phyloP scores from a whole-genome alignment of 1,140 invertebrate genomes.

The Drosophila ercepeae region DNA sequence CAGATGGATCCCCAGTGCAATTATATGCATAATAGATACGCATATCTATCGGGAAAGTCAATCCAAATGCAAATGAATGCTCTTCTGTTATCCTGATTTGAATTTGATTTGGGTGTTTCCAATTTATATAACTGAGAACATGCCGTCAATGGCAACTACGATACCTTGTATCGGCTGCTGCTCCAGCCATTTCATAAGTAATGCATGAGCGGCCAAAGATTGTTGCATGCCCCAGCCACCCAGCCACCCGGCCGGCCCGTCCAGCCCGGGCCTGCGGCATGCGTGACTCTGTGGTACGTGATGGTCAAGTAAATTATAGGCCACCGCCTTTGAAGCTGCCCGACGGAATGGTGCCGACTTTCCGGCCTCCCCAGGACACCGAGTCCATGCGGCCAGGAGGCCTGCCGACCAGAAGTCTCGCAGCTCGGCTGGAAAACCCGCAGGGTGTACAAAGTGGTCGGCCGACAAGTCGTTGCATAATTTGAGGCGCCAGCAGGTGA shows the following conservation, averaged over 20 bases:
- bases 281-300: constrained; percentile 68
- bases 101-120: constrained; percentile 44
- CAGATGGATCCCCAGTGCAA: constrained; percentile 20
- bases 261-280: constrained; percentile 30
- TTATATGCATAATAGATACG: constrained; percentile 41
- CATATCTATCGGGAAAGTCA: constrained; percentile 28
- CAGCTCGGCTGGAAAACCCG: constrained; percentile 11
- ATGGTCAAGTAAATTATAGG: constrained; percentile 76
- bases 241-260: neutral
- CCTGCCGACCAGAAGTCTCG: constrained; percentile 10
- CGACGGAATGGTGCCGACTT: neutral
- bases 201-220: constrained; percentile 61
- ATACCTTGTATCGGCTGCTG: constrained; percentile 31
- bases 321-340: constrained; percentile 14
- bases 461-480: constrained; percentile 54
- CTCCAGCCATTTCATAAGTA: constrained; percentile 64
- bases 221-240: constrained; percentile 46
- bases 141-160: constrained; percentile 42
- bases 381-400: neutral
- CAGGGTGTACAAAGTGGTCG: constrained; percentile 13
- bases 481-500: constrained; percentile 19
- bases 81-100: constrained; percentile 17
- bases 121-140: constrained; percentile 43
- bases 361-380: neutral
- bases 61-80: constrained; percentile 43